Conservation (phyloP, 53 echinoderm and acorn worm species). For the Zoroaster sp. region DNA sequence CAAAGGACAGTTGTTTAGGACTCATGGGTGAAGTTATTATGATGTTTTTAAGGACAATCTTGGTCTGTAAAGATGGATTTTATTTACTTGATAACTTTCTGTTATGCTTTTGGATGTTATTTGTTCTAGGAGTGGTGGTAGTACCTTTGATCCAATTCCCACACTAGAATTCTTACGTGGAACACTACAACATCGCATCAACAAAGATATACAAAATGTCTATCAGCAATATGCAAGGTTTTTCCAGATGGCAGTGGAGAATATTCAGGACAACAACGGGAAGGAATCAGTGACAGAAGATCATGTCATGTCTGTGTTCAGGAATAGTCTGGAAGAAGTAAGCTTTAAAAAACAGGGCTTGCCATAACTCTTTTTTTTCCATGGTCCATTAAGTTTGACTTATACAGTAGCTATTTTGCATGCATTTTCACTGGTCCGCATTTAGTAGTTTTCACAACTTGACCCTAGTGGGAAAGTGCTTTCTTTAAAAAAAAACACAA, state of each 20-base stretch:
- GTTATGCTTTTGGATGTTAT: neutral
- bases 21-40: too few relatives aligned
- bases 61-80: neutral
- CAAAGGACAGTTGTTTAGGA: too few relatives aligned
- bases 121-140: conserved; percentile 77
- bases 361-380: too few relatives aligned
- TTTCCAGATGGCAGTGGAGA: conserved; percentile 95
- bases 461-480: too few relatives aligned
- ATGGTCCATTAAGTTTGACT: too few relatives aligned
- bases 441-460: too few relatives aligned
- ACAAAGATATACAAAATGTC: conserved; percentile 93
- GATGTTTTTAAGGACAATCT: too few relatives aligned
- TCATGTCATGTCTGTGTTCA: conserved; percentile 82
- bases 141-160: conserved; percentile 79
- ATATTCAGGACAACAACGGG: conserved; percentile 90
- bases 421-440: too few relatives aligned
- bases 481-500: too few relatives aligned
- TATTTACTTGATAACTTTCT: neutral
- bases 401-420: too few relatives aligned
- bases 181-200: conserved; percentile 83
- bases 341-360: too few relatives aligned
- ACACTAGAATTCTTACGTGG: conserved; percentile 78
- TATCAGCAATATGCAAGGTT: conserved; percentile 93
- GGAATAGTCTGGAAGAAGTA: conserved; percentile 89
- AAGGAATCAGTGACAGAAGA: conserved; percentile 90